Evolutionary conservation across 2,113 vertebrate species (phyloP).

Genomic region (Lepus timidus): DNA sequence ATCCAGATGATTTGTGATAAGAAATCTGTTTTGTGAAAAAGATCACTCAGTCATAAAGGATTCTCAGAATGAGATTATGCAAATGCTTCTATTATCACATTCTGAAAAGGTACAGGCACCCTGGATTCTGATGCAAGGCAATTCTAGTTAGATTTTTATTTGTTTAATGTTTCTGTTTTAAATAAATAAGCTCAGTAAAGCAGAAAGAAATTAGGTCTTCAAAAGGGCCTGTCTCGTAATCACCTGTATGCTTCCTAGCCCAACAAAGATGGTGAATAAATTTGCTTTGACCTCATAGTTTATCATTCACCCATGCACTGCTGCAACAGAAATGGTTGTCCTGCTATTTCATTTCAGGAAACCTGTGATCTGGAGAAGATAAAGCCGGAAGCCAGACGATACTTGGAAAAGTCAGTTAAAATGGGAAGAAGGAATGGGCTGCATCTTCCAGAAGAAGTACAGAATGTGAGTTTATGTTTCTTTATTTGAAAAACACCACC

Average conservation of each 20-base stretch:
- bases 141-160: slow-evolving; percentile 58
- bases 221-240: slow-evolving; percentile 34
- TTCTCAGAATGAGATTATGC: slow-evolving; percentile 56
- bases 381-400: slow-evolving; percentile 92
- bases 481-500: slow-evolving; percentile 36
- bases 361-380: slow-evolving; percentile 86
- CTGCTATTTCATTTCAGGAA: slow-evolving; percentile 88
- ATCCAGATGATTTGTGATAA: slow-evolving; percentile 68
- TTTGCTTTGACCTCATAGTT: slow-evolving; percentile 55
- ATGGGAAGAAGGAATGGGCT: slow-evolving; percentile 94
- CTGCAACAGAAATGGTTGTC: slow-evolving; percentile 64
- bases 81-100: slow-evolving; percentile 55
- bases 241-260: slow-evolving; percentile 46
- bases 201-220: slow-evolving; percentile 65
- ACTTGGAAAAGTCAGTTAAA: slow-evolving; percentile 93
- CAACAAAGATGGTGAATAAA: slow-evolving; percentile 15
- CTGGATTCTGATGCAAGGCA: slow-evolving; percentile 31
- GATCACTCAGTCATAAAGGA: slow-evolving; percentile 52
- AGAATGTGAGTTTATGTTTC: slow-evolving; percentile 89
- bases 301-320: slow-evolving; percentile 9
- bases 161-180: slow-evolving; percentile 30
- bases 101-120: neutral
- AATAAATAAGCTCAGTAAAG: slow-evolving; percentile 36
- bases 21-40: slow-evolving; percentile 56
- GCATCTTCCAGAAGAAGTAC: slow-evolving; percentile 93